Evolutionary conservation across 1,140 invertebrate genomes (phyloP).

Genomic region (Asobara japonica): DNA sequence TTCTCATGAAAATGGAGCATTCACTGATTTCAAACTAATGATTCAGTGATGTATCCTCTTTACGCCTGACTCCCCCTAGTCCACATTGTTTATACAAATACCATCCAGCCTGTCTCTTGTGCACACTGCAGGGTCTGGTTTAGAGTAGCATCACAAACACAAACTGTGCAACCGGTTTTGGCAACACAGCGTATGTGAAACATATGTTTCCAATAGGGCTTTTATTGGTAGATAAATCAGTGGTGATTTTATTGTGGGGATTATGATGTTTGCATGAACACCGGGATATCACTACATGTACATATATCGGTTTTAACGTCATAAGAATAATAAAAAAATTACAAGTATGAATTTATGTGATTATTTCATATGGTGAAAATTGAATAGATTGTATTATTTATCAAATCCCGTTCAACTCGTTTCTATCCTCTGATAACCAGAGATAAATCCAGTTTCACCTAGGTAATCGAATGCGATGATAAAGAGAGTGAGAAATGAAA

Average conservation of each 20-base stretch:
- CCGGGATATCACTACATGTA: background rate
- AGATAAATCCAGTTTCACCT: background rate
- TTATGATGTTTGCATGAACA: conserved; percentile 52
- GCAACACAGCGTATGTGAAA: conserved; percentile 47
- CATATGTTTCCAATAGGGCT: conserved; percentile 56
- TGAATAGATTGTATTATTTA: background rate
- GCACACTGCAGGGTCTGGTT: conserved; percentile 34
- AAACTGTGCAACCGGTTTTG: conserved; percentile 54
- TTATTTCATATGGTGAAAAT: background rate
- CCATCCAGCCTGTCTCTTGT: background rate
- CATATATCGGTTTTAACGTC: conserved; percentile 1
- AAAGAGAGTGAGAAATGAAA: conserved; percentile 9
- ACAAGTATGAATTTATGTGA: background rate
- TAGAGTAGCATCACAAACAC: background rate
- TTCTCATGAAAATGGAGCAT: background rate
- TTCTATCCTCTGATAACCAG: background rate
- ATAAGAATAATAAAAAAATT: background rate
- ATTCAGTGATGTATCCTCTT: background rate
- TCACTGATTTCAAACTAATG: background rate
- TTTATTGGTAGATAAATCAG: conserved; percentile 59
- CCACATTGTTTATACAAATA: background rate
- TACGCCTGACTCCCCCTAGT: background rate
- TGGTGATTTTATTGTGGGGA: conserved; percentile 50
- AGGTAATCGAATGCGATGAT: conserved; percentile 11
- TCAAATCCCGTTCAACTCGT: background rate